Base-by-base conservation (phyloP, 2,888 invertebrate genomes). In the Dinocampus coccinellae region DNA sequence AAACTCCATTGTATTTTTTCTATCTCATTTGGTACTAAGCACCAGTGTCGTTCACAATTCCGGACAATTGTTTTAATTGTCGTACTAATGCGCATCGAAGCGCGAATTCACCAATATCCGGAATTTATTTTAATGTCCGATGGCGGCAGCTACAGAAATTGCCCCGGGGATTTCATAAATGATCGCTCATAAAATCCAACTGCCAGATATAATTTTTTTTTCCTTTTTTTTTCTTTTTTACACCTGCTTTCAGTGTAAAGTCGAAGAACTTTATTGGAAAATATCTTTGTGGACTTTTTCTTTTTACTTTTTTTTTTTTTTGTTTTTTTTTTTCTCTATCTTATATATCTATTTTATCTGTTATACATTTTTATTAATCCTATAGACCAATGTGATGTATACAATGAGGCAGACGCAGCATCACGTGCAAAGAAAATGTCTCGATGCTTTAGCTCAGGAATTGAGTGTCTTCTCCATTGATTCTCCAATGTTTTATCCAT, bases 41-140 rank as follows among this genome's bases (percentile, higher is more conserved):
- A 82, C 82, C 80, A 76, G 70, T 78, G 79, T 83, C 83, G 83
- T 84, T 85, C 82, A 84, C 79, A 80, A 81, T 77, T 52, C n/a
- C 26, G 24, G 73, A 76, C 79, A 79, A 82, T 81, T 3, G 77
- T 84, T 84, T 84, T 85, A 85, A 85, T 85, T 78, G 79, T 79
- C 75, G 81, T 78, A 81, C 74, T 85, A 84, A 85, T 83, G 79
- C 65, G 63, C 82, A 78, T 13, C 78, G 77, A 74, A 84, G 78
- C 85, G 83, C 77, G 73, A 78, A 73, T 71, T 73, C 33, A 55
- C 66, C 26, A 53, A 60, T 71, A 63, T 75, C 62, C 42, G 58
- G 52, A 57, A 68, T 66, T 66, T 69, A 69, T 74, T 72, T 52
- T 53, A 60, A 22, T 65, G 60, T 26, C 47, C 24, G 64, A 69